Conservation (phyloP, 2,888 invertebrate species). For the Spisula solida region DNA sequence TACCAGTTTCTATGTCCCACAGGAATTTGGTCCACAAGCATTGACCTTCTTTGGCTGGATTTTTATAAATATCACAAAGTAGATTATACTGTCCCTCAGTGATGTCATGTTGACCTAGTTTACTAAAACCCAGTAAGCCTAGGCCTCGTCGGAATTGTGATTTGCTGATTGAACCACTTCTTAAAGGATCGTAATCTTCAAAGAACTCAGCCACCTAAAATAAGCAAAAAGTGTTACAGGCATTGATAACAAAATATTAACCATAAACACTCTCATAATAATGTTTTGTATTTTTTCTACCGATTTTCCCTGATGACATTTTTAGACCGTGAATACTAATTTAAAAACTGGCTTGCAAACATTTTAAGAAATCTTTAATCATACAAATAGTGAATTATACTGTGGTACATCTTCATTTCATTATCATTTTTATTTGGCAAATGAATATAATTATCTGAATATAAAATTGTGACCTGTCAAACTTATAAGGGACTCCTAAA, state of each 20-base stretch:
- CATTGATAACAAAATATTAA: background rate
- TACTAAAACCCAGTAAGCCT: conserved; percentile 84
- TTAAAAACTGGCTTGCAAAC: no score
- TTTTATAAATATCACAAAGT: conserved; percentile 83
- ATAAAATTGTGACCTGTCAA: no score
- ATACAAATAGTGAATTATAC: no score
- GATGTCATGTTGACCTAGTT: conserved; percentile 86
- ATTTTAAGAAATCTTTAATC: no score
- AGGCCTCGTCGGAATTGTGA: conserved; percentile 86
- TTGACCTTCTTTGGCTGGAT: conserved; percentile 83
- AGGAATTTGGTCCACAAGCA: conserved; percentile 86
- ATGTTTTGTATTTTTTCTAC: no score
- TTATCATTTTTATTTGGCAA: no score
- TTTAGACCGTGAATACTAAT: no score
- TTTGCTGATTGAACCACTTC: conserved; percentile 86
- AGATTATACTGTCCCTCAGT: conserved; percentile 84
- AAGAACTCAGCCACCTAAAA: conserved; percentile 85
- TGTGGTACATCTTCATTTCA: no score
- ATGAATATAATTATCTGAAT: no score
- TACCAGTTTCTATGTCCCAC: conserved; percentile 87
- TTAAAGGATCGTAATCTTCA: conserved; percentile 87
- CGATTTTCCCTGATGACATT: no score
- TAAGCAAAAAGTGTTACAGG: background rate
- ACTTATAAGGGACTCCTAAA: no score
- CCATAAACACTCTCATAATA: no score